Evolutionary conservation across 2,888 invertebrate species (phyloP), one percentile per base, ranked within the genome.

Genomic region (Drosophila buzzatii): DNA sequence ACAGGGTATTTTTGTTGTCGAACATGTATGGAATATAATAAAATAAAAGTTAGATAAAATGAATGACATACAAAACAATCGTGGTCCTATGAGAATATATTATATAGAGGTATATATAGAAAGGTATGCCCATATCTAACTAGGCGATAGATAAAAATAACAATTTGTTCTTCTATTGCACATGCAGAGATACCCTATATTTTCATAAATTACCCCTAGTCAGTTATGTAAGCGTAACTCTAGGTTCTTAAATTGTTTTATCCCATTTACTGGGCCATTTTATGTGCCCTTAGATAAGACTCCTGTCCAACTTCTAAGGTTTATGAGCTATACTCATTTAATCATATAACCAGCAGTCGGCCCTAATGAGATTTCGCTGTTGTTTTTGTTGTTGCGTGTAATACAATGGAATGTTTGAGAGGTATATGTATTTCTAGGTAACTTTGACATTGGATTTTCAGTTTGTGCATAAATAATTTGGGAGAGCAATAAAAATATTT

Each of bases 121-220:
- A 31, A 47, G 47, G 5, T n/a, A 5, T 4, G 16, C 4, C 47
- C 27, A 47, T 51, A 33, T 51, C 49, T 33, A 33, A 18, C 49
- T 51, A 12, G 49, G 33, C 49, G 18, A 33, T 18, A 51, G 49
- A 33, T 51, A 51, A 51, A n/a, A 51, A 33, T 51, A 49, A 33
- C 12, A 31, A 6, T 31, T 9, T 16, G 14, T 49, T 23, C 10
- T 23, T 49, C 33, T 18, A 10, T 51, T 33, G 12, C 12, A n/a
- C 10, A 27, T 12, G 0, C 5, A n/a, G 3, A 31, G 4, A 31
- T 31, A n/a, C 10, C n/a, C 49, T 31, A 51, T 12, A 18, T 12
- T 31, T 49, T n/a, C 27, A 31, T 18, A 49, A 33, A 51, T 14
- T 12, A 27, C 3, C 14, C 6, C 8, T 39, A 47, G 16, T 16